These are phyloP conservation scores for Hyles euphorbiae DNA, from an alignment of 1,140 invertebrate species.

Conservation along the genomic window DNA sequence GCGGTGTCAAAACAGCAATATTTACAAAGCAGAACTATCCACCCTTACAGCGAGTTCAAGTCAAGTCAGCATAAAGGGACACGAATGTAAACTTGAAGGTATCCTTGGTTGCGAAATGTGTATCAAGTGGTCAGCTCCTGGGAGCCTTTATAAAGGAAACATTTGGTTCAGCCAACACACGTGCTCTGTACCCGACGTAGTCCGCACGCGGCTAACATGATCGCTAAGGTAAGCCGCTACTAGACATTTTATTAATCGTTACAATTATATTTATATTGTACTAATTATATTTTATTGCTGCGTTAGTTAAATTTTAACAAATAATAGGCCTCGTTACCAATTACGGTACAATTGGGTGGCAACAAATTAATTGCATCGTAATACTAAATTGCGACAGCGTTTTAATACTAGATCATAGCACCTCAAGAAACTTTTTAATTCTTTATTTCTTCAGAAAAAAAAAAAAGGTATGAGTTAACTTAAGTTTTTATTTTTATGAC, in stretches of 20 bases:
- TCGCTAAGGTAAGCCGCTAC: slow-evolving; percentile 54
- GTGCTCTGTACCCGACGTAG: slow-evolving; percentile 35
- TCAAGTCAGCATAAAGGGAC: too few relatives aligned
- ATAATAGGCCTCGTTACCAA: neutral
- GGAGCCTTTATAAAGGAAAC: slow-evolving; percentile 48
- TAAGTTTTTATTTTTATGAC: too few relatives aligned
- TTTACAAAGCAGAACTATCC: too few relatives aligned
- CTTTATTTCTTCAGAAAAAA: too few relatives aligned
- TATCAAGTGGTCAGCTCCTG: slow-evolving; percentile 39
- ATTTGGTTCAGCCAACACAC: slow-evolving; percentile 31
- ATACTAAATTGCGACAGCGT: too few relatives aligned
- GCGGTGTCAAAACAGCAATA: too few relatives aligned
- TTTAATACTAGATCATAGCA: too few relatives aligned
- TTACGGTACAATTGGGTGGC: neutral
- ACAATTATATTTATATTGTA: too few relatives aligned
- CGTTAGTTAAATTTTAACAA: neutral
- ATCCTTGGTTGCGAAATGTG: slow-evolving; percentile 64
- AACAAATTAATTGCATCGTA: too few relatives aligned
- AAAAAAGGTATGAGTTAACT: too few relatives aligned
- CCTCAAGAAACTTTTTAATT: too few relatives aligned
- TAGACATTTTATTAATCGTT: neutral
- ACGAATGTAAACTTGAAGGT: slow-evolving; percentile 7
- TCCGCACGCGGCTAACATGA: slow-evolving; percentile 57
- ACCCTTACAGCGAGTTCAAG: too few relatives aligned
- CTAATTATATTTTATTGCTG: neutral